Conservation (phyloP, 2,888 invertebrate genomes). For the Spatulosminthurus flaviceps region DNA sequence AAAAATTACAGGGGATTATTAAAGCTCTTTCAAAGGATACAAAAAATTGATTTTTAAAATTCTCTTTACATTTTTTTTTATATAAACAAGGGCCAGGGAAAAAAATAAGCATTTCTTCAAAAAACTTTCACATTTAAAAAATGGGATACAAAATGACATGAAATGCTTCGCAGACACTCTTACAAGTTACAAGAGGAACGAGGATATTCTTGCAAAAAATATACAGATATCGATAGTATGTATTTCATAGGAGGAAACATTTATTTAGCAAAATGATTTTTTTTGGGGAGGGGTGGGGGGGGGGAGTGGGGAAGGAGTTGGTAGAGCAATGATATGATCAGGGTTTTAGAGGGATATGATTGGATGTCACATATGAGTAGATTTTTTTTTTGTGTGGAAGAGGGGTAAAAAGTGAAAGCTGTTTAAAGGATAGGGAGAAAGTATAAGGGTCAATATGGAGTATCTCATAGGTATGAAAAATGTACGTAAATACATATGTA, state of each 20-base stretch:
- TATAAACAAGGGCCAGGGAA: too few relatives aligned
- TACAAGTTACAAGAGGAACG: background rate
- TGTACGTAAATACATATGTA: background rate
- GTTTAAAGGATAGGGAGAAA: background rate
- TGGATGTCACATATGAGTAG: background rate
- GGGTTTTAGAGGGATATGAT: too few relatives aligned
- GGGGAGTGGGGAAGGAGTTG: too few relatives aligned
- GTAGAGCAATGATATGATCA: too few relatives aligned
- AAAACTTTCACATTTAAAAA: too few relatives aligned
- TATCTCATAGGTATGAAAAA: background rate
- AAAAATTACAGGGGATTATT: too few relatives aligned
- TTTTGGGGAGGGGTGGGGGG: background rate
- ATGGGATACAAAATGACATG: too few relatives aligned
- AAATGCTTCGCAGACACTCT: background rate
- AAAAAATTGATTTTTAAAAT: too few relatives aligned
- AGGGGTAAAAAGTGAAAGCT: background rate
- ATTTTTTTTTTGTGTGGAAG: too few relatives aligned
- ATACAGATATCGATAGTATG: background rate
- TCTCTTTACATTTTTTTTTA: too few relatives aligned
- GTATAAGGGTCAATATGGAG: background rate
- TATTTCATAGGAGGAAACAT: background rate
- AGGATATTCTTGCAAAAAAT: background rate
- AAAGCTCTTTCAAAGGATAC: too few relatives aligned
- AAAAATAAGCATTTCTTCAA: too few relatives aligned
- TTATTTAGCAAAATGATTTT: conserved; percentile 11